Evolutionary conservation across 2,888 invertebrate species (phyloP), one percentile per base, ranked within the genome.

Genomic region (Anthoptus insignis): DNA sequence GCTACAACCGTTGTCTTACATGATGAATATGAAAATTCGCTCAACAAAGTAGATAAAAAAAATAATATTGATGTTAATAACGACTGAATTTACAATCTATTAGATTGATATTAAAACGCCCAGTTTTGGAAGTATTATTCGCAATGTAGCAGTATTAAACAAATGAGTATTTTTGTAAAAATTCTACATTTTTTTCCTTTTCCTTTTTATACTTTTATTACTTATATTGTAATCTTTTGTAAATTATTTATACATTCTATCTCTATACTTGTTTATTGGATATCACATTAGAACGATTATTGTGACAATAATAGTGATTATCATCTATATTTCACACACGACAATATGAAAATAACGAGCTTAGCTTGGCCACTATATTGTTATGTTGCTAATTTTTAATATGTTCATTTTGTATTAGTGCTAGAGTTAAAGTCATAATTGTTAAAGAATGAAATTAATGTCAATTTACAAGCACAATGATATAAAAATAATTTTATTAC

Each of bases 1-100:
- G 95, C 95, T 68, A 95, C 95, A 57, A 96, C 96, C 58, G 94
- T 96, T 67, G 94, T 96, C 72, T 85, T 95, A 76, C 94, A 94
- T 66, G 95, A 95, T 71, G 95, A 95, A 74, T 89, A 86, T 71
- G 91, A 89, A 65, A 81, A 82, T 70, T 75, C 79, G 70, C 80
- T 83, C 50, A 81, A 60, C 80, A 88, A 82, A 77, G 65, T 80
- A 71, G 85, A 86, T 73, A 86, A 82, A 64, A 87, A 85, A 76
- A 66, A 75, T 77, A 86, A 81, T 82, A 80, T 81, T 80, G 84
- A 83, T 80, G 80, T 87, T 86, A 76, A 80, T 76, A 88, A 90
- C 78, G 91, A 91, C 91, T 92, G 92, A 92, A 87, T 87, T 84
- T 88, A 77, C 70, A 54, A 59, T 59, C 58, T 58, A 52, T 69